Conservation (phyloP, 1,140 invertebrate genomes). For the Sitophilus oryzae region DNA sequence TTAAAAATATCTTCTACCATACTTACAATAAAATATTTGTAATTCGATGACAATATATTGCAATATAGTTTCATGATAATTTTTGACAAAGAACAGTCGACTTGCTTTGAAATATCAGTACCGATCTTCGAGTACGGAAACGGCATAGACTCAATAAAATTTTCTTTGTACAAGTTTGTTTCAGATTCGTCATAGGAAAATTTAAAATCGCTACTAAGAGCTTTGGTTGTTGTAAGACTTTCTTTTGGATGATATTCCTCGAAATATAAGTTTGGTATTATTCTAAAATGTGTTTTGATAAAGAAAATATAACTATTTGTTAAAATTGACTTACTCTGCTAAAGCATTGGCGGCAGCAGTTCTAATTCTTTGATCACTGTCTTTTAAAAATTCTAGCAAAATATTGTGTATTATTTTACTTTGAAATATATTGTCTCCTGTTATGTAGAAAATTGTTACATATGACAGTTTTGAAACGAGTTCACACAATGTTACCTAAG, state of each 20-base stretch:
- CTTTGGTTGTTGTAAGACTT: conserved; percentile 46
- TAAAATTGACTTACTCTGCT: conserved; percentile 53
- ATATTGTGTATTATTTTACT: conserved; percentile 56
- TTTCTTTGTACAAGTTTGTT: conserved; percentile 30
- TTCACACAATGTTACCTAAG: conserved; percentile 54
- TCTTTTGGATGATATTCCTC: conserved; percentile 41
- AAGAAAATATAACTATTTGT: conserved; percentile 6
- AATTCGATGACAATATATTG: conserved; percentile 51
- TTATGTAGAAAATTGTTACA: conserved; percentile 48
- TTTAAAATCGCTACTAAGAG: conserved; percentile 43
- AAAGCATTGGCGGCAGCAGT: conserved; percentile 63
- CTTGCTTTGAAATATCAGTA: conserved; percentile 11
- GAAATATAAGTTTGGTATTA: conserved; percentile 47
- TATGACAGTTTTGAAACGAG: conserved; percentile 56
- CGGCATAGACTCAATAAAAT: conserved; percentile 38
- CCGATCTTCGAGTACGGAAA: conserved; percentile 37
- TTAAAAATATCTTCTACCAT: not conserved
- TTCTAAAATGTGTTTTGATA: conserved; percentile 39
- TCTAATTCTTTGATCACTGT: conserved; percentile 74
- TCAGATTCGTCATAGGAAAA: conserved; percentile 23
- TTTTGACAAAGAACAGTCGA: conserved; percentile 47
- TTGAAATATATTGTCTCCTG: conserved; percentile 49
- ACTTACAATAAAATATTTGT: conserved; percentile 60
- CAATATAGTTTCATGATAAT: conserved; percentile 47
- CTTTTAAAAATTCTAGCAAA: conserved; percentile 59